phyloP scores from a whole-genome alignment of 2,888 invertebrate species.

The Pseudococcus jackbeardsleyi region DNA sequence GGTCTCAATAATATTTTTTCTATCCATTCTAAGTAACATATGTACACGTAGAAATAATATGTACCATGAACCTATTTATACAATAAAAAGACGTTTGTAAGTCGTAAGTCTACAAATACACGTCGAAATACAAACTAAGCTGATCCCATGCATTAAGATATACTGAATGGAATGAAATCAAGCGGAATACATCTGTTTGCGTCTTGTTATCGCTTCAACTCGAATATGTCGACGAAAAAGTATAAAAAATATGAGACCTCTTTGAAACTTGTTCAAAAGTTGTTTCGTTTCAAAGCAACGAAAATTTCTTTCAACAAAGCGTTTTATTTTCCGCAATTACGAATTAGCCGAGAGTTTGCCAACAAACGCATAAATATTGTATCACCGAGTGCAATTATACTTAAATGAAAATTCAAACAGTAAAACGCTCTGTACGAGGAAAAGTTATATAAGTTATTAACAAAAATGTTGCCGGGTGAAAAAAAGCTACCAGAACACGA shows the following conservation, averaged over 20 bases:
- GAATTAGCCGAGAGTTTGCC: conserved; percentile 3
- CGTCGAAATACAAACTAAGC: too few relatives aligned
- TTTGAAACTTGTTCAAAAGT: conserved; percentile 17
- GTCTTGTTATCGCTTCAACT: conserved; percentile 8
- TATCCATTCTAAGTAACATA: too few relatives aligned
- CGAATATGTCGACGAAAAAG: neutral
- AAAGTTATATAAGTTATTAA: conserved; percentile 30
- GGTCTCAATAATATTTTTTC: too few relatives aligned
- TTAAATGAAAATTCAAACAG: conserved; percentile 39
- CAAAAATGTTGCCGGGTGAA: neutral
- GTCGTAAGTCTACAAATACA: too few relatives aligned
- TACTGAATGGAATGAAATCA: neutral
- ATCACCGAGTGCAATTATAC: conserved; percentile 18
- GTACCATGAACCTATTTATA: too few relatives aligned
- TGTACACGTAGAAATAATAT: too few relatives aligned
- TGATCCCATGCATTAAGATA: neutral
- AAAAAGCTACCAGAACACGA: neutral
- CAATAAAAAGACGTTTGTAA: too few relatives aligned
- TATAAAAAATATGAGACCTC: neutral
- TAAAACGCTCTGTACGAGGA: neutral
- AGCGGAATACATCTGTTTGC: conserved; percentile 12
- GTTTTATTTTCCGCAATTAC: conserved; percentile 38
- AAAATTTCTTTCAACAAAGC: conserved; percentile 11
- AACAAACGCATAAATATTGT: conserved; percentile 8
- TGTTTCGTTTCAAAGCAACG: conserved; percentile 2